Base-by-base conservation (phyloP, 2,888 invertebrate genomes). In the Acholoe squamosa region DNA sequence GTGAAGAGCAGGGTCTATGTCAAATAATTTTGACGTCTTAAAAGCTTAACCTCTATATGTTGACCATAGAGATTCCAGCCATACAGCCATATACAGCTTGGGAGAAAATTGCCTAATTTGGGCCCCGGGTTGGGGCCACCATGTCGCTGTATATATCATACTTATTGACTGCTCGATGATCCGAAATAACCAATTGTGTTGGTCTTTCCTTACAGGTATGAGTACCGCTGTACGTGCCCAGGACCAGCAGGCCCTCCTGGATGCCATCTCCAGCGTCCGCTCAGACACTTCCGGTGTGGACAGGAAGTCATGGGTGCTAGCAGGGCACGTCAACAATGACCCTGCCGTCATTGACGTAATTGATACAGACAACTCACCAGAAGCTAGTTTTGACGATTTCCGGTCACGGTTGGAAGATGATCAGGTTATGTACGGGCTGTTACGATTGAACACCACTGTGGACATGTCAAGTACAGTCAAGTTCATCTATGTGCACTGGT, bases 401-500 rank as follows among this genome's bases (percentile, higher is more conserved):
- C 34, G 76, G 16, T 25, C 43, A 22, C 31, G 61, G 12, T 77
- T 93, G 56, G 28, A 89, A 33, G 92, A 92, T 76, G 92, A 93
- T 56, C 92, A 93, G 76, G 94, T 94, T 61, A 93, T 94, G 94
- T 95, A 95, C 91, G 93, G 93, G 14, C 91, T 95, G 67, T 93
- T 95, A 25, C 93, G 95, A 92, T 94, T 95, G 86, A 93, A 94
- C 84, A 94, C 94, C 31, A 93, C 94, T 10, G 94, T 95, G 92
- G 95, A 95, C 91, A 94, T 95, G 95, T 95, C 95, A 22, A 94
- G 92, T 16, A 95, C 95, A 19, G 94, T 95, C 90, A 95, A 95
- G 92, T 95, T 95, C 94, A 94, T 95, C 89, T 95, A 95, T 92
- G 94, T 95, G 89, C 93, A 94, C 91, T 95, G 95, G 95, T 95